phyloP scores from a whole-genome alignment of 2,888 invertebrate genomes.

The Xylocampa areola region DNA sequence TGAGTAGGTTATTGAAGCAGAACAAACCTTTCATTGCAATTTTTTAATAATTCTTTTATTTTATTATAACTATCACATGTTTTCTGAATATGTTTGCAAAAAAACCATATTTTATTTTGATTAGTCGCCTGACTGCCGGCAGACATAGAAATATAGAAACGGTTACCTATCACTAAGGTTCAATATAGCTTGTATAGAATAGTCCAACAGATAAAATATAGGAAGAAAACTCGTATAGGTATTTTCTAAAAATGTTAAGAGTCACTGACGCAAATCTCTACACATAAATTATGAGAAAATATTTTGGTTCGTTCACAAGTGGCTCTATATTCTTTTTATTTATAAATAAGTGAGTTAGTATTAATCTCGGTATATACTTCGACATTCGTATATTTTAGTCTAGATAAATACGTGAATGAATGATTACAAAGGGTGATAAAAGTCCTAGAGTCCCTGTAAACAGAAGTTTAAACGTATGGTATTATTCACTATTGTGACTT shows the following conservation, averaged over 20 bases:
- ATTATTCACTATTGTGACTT: conserved; percentile 51
- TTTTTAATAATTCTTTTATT: no score
- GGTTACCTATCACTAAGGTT: conserved; percentile 31
- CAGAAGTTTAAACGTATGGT: conserved; percentile 52
- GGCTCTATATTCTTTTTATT: conserved; percentile 63
- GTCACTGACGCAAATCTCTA: conserved; percentile 71
- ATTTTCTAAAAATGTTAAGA: conserved; percentile 61
- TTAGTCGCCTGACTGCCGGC: conserved; percentile 14
- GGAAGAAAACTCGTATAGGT: conserved; percentile 48
- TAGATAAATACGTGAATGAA: conserved; percentile 53
- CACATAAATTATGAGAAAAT: conserved; percentile 68
- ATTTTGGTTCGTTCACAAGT: conserved; percentile 64
- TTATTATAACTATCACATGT: background rate
- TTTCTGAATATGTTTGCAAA: conserved; percentile 15
- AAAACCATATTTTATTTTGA: conserved; percentile 37
- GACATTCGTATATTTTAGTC: conserved; percentile 35
- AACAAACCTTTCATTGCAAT: no score
- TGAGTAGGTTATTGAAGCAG: no score
- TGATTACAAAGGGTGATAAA: conserved; percentile 53
- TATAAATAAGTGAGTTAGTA: conserved; percentile 62
- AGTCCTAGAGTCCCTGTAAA: conserved; percentile 51
- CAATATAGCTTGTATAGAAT: conserved; percentile 39
- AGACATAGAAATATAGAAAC: conserved; percentile 12
- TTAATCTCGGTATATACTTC: conserved; percentile 43
- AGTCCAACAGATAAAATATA: conserved; percentile 45